A percentile compares a stretch with the other conserved stretches of the same genome.
phyloP scores from a whole-genome alignment of 2,888 invertebrate species.

The Phragmatobia fuliginosa region DNA sequence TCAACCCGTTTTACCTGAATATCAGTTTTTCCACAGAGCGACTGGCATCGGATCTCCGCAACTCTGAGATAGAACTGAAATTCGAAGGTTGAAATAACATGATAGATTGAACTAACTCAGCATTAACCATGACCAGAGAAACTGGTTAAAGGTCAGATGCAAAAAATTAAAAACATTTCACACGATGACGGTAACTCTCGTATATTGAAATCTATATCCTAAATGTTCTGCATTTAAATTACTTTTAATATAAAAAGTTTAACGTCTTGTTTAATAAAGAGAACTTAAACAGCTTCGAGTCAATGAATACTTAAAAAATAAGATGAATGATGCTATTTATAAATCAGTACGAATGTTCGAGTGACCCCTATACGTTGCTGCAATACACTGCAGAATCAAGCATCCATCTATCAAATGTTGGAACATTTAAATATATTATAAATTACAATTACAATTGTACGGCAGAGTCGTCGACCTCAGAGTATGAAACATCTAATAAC shows the following conservation, averaged over 20 bases:
- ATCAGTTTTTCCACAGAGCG: too few species aligned
- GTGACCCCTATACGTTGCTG: constrained; percentile 35
- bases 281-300: background rate
- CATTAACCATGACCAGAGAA: too few species aligned
- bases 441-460: constrained; percentile 78
- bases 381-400: constrained; percentile 59
- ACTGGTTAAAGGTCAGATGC: too few species aligned
- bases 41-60: too few species aligned
- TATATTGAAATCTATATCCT: background rate
- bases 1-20: too few species aligned
- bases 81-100: too few species aligned
- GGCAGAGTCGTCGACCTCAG: constrained; percentile 73
- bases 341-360: constrained; percentile 32
- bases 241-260: too few species aligned
- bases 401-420: constrained; percentile 74
- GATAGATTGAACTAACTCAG: too few species aligned
- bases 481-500: constrained; percentile 65
- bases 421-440: constrained; percentile 82
- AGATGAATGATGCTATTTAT: constrained; percentile 22
- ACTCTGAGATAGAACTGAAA: too few species aligned
- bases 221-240: background rate
- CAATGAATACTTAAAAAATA: constrained; percentile 7
- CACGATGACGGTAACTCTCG: background rate
- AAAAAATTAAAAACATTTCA: too few species aligned
- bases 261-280: background rate